phyloP scores from a whole-genome alignment of 2,797 vertebrate genomes.

The Balearica regulorum region DNA sequence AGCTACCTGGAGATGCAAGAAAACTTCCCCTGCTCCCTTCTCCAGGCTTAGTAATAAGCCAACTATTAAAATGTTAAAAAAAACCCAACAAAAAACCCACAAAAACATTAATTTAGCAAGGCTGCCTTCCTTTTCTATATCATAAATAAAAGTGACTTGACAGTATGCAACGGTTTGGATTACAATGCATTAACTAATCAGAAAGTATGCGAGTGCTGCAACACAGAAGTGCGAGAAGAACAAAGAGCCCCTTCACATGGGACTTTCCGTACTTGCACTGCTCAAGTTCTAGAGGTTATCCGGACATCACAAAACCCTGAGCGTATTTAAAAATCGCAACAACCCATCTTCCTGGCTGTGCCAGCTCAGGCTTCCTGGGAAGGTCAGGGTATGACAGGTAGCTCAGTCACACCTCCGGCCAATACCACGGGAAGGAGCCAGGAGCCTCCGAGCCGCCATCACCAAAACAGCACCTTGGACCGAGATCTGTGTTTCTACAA shows the following conservation, averaged over 20 bases:
- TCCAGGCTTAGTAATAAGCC: neutral
- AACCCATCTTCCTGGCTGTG: neutral
- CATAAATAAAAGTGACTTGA: neutral
- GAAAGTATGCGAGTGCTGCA: neutral
- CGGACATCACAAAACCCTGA: neutral
- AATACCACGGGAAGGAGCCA: accelerated
- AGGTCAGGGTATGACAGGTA: neutral
- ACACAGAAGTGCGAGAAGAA: neutral
- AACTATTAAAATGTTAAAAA: neutral
- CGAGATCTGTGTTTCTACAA: accelerated
- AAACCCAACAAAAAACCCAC: neutral
- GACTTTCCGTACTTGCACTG: neutral
- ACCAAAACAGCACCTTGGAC: neutral
- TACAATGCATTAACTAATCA: neutral
- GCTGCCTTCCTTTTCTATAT: neutral
- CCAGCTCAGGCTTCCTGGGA: neutral
- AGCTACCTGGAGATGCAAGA: neutral
- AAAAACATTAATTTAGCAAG: neutral
- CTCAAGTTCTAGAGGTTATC: neutral
- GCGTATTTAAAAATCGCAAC: neutral
- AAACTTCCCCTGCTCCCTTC: neutral
- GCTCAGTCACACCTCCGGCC: neutral
- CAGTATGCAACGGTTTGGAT: neutral
- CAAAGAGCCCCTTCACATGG: neutral
- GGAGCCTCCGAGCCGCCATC: neutral